phyloP scores from a whole-genome alignment of 2,797 vertebrate species.

The Helostoma temminkii region DNA sequence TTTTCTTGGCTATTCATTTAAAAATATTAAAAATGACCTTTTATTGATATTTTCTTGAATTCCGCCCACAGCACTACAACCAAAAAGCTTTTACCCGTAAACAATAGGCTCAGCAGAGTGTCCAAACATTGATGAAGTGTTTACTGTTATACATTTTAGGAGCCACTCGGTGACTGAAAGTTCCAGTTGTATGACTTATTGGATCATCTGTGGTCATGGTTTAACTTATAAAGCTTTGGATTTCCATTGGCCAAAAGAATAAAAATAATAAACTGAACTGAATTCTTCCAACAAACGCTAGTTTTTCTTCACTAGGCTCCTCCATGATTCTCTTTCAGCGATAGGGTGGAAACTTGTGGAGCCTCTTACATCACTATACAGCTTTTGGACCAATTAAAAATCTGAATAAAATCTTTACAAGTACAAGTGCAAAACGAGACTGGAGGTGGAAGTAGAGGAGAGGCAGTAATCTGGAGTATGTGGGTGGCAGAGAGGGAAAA shows the following conservation, averaged over 20 bases:
- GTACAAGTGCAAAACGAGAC: constrained; percentile 37
- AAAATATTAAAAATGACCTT: not conserved
- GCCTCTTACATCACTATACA: no score
- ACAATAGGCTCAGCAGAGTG: not conserved
- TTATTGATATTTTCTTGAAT: not conserved
- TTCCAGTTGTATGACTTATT: not conserved
- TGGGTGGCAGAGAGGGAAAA: constrained; percentile 34
- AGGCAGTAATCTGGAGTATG: constrained; percentile 40
- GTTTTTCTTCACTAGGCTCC: not conserved
- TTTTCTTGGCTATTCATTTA: constrained; percentile 11
- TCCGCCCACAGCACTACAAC: constrained; percentile 6
- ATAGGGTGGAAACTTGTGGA: not conserved
- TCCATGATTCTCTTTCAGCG: constrained; percentile 3
- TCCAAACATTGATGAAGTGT: not conserved
- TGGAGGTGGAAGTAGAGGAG: constrained; percentile 34
- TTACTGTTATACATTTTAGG: not conserved
- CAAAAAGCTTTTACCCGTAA: not conserved
- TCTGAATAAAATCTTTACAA: constrained; percentile 36
- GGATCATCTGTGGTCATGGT: not conserved
- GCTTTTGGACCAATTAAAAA: no score
- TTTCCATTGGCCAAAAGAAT: not conserved
- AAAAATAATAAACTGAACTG: not conserved
- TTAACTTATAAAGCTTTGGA: not conserved
- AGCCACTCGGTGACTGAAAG: not conserved
- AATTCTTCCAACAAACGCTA: not conserved